Base-by-base conservation (phyloP, 2,888 invertebrate genomes). In the Amorpha juglandis region DNA sequence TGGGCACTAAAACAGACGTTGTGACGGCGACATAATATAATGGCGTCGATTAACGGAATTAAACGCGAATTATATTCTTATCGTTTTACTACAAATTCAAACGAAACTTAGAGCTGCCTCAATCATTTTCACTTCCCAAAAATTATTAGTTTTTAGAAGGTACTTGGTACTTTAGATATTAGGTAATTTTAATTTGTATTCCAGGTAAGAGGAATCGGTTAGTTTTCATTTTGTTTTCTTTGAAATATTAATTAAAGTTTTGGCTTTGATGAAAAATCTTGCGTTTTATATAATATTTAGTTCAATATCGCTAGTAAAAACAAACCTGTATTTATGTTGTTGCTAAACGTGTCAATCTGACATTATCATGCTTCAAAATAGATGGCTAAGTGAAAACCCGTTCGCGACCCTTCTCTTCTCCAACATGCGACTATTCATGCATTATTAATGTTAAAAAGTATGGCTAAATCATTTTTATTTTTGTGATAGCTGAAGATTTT, bases 41-140 rank as follows among this genome's bases (percentile, higher is more conserved):
- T 79, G 77, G 72, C 74, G 76, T 69, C 75, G 76, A 79, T 83
- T 83, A 79, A 78, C 76, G 73, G 71, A 81, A 79, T 79, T 77
- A 79, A 77, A 72, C 70, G 71, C 65, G 70, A 75, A 75, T 79
- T 78, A 79, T 67, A 73, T 75, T 77, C 72, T 72, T 71, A 68
- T 67, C 69, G 70, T 70, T 70, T 64, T 64, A 68, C 66, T 69
- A 71, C 68, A 67, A 66, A 63, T 66, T 72, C 68, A 69, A 70
- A 71, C 63, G 51, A 65, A 66, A 64, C 19, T 21, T 33, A 45
- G 6, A 19, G 6, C 12, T 19, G 6, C 42, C 19, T 38, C 9
- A 42, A 19, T 58, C 58, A 42, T 58, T 19, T 12, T 12, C 38
- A 16, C 16, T 58, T 16, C n/a, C 16, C 38, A 19, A 19, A 19